Evolutionary conservation across 2,113 vertebrate species (phyloP), one percentile per base, ranked within the genome.

Genomic region (Nycticebus coucang): DNA sequence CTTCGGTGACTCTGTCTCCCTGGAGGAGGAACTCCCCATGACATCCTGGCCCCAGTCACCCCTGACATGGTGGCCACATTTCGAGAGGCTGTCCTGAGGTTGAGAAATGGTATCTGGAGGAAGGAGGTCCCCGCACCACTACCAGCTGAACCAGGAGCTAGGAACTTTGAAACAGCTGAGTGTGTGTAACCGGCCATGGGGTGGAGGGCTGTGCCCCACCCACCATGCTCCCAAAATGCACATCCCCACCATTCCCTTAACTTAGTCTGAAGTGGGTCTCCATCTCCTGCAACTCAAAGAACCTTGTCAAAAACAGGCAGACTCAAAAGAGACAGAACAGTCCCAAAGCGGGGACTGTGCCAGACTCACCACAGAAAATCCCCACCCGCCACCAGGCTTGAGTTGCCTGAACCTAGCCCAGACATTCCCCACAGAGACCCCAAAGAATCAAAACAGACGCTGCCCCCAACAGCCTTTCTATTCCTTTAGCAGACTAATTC

Each of bases 91-190:
- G 18, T 66, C 14, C 30, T 24, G 19, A 60, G 64, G 19, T 0
- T 45, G 41, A 19, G 26, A 75, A 4, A 15, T 17, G 7, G 4
- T 1, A 1, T 33, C 28, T 3, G 6, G 3, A 26, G 15, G 2
- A 86, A 66, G 57, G 3, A 8, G 2, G 4, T 4, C 35, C 68
- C 66, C 12, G 5, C 15, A 11, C 72, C 26, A 21, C 53, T 14
- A 13, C 60, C 15, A 15, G 45, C 37, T 24, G 21, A 2, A 14
- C 62, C 35, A 33, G 33, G 22, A 28, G 30, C 17, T 3, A 37
- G 1, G 28, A 50, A n/a, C 22, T 59, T 4, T 22, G n/a, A 45
- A 26, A 15, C 2, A 50, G 60, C 60, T 9, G 9, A 72, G 50
- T 21, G 5, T 21, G 5, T 18, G 15, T 9, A 60, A 7, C 30